A percentile compares a stretch with the other conserved stretches of the same genome.
phyloP scores from a whole-genome alignment of 2,113 vertebrate species.

The Benitochromis conjunctus region DNA sequence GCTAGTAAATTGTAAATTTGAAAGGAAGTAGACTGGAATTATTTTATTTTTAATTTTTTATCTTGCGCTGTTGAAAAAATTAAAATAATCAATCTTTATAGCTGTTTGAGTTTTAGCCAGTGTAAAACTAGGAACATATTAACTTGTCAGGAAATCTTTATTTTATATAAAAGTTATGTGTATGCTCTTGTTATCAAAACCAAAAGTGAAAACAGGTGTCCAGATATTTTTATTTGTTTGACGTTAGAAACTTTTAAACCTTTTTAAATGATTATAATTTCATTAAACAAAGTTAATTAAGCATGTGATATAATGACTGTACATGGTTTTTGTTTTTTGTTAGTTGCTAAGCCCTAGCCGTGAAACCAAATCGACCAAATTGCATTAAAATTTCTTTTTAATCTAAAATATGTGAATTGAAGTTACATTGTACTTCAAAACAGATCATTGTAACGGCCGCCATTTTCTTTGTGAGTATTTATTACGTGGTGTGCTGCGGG shows the following conservation, averaged over 20 bases:
- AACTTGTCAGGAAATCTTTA: not conserved
- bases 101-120: not conserved
- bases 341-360: not conserved
- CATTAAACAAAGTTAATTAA: not conserved
- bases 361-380: not conserved
- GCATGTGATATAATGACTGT: not conserved
- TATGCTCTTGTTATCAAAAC: not conserved
- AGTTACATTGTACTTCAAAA: not conserved
- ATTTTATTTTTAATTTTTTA: not conserved
- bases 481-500: too few species aligned
- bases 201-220: not conserved
- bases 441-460: not conserved
- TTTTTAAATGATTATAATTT: not conserved
- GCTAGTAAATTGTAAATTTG: not conserved
- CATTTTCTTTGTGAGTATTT: too few species aligned
- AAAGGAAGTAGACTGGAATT: not conserved
- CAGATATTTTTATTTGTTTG: not conserved
- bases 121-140: not conserved
- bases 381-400: not conserved
- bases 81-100: not conserved
- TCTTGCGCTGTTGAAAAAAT: not conserved
- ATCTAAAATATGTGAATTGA: too few species aligned
- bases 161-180: not conserved
- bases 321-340: not conserved
- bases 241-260: not conserved